Evolutionary conservation across 1,140 invertebrate species (phyloP).

Genomic region (Saccostrea echinata): DNA sequence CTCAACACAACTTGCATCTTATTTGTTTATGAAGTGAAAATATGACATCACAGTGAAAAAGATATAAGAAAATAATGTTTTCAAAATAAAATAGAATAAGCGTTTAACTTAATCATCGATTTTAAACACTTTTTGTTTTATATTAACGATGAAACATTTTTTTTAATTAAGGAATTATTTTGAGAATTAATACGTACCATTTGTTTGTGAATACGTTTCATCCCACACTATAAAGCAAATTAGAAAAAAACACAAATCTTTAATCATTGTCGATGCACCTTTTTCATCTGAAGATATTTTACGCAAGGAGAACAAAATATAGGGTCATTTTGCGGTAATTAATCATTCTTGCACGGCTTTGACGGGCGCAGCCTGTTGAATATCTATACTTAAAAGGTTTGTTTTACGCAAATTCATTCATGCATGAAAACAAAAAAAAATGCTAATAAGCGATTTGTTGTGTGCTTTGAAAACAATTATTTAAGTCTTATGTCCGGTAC

Average conservation of each 20-base stretch:
- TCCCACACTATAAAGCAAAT: conserved; percentile 9
- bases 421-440: neutral
- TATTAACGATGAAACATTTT: neutral
- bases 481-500: neutral
- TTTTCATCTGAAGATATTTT: conserved; percentile 25
- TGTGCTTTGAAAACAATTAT: neutral
- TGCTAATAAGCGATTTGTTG: conserved; percentile 7
- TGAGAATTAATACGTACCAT: neutral
- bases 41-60: too few relatives aligned
- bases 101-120: too few relatives aligned
- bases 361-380: conserved; percentile 28
- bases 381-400: conserved; percentile 1
- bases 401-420: conserved; percentile 35
- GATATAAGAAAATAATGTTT: too few relatives aligned
- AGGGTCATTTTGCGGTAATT: conserved; percentile 19
- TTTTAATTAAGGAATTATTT: neutral
- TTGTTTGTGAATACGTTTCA: neutral
- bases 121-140: neutral
- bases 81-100: too few relatives aligned
- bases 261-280: conserved; percentile 29
- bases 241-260: neutral
- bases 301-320: neutral
- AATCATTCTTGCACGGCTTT: conserved; percentile 21
- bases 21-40: too few relatives aligned
- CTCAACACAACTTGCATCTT: too few relatives aligned